Conservation (phyloP, 2,797 vertebrate genomes). For the Chrysolophus pictus region DNA sequence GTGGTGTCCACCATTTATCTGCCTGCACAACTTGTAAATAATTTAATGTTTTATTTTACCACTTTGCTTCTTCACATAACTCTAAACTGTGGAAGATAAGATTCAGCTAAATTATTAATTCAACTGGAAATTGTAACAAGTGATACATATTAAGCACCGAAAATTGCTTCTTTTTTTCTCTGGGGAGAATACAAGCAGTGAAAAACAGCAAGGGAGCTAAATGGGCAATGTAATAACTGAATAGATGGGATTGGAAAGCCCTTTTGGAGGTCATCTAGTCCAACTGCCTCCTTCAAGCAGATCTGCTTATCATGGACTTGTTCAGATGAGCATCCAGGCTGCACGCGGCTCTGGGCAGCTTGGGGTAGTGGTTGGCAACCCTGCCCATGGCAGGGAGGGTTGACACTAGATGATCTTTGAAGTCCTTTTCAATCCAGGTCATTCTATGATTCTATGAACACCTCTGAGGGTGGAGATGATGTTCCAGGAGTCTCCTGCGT, state of each 20-base stretch:
- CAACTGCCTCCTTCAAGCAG: neutral
- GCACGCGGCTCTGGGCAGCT: too few species aligned
- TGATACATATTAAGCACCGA: rapidly evolving
- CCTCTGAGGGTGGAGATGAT: neutral
- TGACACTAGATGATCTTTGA: too few species aligned
- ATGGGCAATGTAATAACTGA: neutral
- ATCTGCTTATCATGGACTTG: neutral
- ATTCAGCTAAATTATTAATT: constrained; percentile 61
- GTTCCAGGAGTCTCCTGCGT: neutral
- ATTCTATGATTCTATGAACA: neutral
- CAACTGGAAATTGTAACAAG: constrained; percentile 36
- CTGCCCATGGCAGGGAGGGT: too few species aligned
- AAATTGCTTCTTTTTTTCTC: constrained; percentile 14
- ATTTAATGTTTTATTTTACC: constrained; percentile 47
- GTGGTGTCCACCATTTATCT: constrained; percentile 19
- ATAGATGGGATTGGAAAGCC: neutral
- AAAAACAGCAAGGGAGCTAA: neutral
- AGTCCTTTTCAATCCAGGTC: too few species aligned
- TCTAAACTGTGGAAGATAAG: constrained; percentile 32
- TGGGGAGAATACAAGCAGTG: neutral
- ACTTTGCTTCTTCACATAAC: neutral
- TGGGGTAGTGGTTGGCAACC: too few species aligned
- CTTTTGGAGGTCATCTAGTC: neutral
- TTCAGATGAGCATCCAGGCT: neutral
- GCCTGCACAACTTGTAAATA: constrained; percentile 23